Percentiles rank a stretch among this genome's conserved stretches.
Evolutionary conservation across 2,888 invertebrate species (phyloP).

Genomic region (Reticulitermes lucifugus): DNA sequence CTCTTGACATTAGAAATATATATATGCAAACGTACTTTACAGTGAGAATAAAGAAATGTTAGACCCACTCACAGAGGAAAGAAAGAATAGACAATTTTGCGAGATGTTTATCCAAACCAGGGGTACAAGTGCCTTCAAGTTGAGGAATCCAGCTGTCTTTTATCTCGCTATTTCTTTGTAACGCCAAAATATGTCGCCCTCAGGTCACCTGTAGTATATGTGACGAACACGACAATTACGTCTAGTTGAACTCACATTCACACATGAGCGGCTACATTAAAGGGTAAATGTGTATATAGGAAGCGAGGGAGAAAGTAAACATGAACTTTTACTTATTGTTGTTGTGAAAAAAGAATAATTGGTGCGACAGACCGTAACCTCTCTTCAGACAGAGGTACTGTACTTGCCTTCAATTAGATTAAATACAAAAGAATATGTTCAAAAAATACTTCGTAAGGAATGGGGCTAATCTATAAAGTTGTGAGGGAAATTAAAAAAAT

Average conservation of each 20-base stretch:
- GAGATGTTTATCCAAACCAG: background rate
- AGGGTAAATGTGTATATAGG: background rate
- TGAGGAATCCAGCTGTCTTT: background rate
- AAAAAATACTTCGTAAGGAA: too few species aligned
- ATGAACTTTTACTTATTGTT: background rate
- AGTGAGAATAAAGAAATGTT: background rate
- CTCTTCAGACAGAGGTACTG: background rate
- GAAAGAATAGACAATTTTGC: background rate
- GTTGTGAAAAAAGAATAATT: background rate
- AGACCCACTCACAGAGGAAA: background rate
- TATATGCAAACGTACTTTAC: background rate
- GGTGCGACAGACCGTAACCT: background rate
- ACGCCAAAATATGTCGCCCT: background rate
- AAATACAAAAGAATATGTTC: background rate
- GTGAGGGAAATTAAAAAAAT: too few species aligned
- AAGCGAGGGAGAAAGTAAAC: background rate
- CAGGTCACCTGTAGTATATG: background rate
- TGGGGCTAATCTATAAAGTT: too few species aligned
- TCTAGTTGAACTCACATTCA: background rate
- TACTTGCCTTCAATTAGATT: background rate
- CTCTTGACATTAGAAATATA: background rate
- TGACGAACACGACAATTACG: background rate
- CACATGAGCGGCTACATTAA: conserved; percentile 10
- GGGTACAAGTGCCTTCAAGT: background rate
- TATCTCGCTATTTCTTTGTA: background rate